A percentile compares a stretch with the other conserved stretches of the same genome.
phyloP scores from a whole-genome alignment of 2,888 invertebrate species.

The Vanessa cardui region DNA sequence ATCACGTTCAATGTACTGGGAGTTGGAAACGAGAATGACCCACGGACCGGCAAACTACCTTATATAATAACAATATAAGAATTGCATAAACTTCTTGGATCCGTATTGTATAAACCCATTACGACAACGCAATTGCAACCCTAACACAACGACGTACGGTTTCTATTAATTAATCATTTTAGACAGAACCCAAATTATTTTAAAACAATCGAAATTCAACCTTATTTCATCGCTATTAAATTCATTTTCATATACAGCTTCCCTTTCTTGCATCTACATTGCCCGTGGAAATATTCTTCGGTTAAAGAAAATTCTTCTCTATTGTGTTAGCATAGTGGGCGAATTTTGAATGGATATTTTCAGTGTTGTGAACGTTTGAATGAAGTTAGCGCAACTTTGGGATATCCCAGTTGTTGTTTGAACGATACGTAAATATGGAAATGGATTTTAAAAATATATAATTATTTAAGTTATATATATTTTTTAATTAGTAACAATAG shows the following conservation, averaged over 20 bases:
- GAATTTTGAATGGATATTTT: conserved; percentile 43
- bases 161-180: conserved; percentile 34
- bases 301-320: conserved; percentile 46
- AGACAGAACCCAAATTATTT: background rate
- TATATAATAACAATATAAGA: conserved; percentile 81
- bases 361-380: conserved; percentile 57
- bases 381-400: conserved; percentile 75
- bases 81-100: conserved; percentile 76
- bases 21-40: conserved; percentile 67
- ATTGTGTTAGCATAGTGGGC: conserved; percentile 38
- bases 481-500: too few relatives aligned
- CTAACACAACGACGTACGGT: conserved; percentile 32
- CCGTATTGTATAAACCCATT: conserved; percentile 55
- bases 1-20: conserved; percentile 67
- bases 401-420: conserved; percentile 69
- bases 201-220: conserved; percentile 30
- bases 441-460: conserved; percentile 39
- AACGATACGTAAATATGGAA: conserved; percentile 51
- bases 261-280: conserved; percentile 4
- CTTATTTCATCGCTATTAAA: conserved; percentile 31
- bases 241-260: conserved; percentile 14
- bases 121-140: conserved; percentile 28
- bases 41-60: conserved; percentile 56
- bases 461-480: too few relatives aligned
- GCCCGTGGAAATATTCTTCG: conserved; percentile 25